These are phyloP conservation scores for Leptoteleia sp. DNA, from an alignment of 1,140 invertebrate genomes.

Conservation along the genomic window DNA sequence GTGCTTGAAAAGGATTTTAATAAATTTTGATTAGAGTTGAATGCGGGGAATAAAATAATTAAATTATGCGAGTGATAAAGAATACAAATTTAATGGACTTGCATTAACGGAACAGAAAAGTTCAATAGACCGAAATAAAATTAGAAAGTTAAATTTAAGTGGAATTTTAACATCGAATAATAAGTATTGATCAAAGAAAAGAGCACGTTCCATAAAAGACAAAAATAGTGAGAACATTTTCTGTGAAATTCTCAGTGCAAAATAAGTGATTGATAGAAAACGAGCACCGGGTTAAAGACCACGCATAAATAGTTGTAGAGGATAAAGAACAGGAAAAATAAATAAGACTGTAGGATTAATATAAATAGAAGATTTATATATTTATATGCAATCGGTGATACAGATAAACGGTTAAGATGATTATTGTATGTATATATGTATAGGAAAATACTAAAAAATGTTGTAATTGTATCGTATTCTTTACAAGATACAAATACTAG, in stretches of 20 bases:
- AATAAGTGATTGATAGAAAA: not conserved
- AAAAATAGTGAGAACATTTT: not conserved
- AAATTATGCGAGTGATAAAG: too few species aligned
- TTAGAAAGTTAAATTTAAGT: not conserved
- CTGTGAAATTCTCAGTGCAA: not conserved
- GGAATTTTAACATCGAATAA: not conserved
- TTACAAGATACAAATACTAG: conserved; percentile 65
- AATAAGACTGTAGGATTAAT: conserved; percentile 63
- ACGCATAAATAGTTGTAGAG: conserved; percentile 4
- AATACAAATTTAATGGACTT: too few species aligned
- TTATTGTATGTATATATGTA: conserved; percentile 63
- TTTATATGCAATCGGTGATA: conserved; percentile 61
- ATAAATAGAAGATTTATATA: conserved; percentile 66
- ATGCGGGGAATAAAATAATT: too few species aligned
- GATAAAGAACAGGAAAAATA: conserved; percentile 58
- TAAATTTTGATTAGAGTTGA: too few species aligned
- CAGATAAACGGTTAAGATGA: conserved; percentile 52
- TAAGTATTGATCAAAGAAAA: conserved; percentile 10
- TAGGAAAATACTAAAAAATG: conserved; percentile 62
- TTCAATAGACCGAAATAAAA: not conserved
- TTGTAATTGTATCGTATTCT: conserved; percentile 57
- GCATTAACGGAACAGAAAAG: not conserved
- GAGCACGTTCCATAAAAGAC: not conserved
- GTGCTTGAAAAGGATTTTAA: too few species aligned
- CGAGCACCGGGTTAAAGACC: too few species aligned